Percentiles rank a stretch among this genome's conserved stretches.
These are phyloP conservation scores for Ganaspis sp. DNA, from an alignment of 1,140 invertebrate genomes.

Conservation along the genomic window DNA sequence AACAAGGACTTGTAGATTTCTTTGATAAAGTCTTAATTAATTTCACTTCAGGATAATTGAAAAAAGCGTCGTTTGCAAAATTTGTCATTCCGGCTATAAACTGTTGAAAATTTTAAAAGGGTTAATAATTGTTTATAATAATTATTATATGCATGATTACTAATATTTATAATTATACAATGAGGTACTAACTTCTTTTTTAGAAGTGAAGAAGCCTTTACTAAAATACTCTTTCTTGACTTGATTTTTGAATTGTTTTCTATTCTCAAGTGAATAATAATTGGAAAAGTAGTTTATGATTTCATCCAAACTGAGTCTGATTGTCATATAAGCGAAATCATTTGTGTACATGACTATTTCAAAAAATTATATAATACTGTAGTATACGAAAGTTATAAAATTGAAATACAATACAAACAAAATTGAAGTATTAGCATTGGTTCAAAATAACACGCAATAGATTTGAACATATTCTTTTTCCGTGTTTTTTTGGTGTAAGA, in stretches of 20 bases:
- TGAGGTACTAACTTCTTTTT: constrained; percentile 33
- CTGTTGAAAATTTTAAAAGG: constrained; percentile 31
- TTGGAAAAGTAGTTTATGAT: constrained; percentile 19
- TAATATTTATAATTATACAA: not conserved
- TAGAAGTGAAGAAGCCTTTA: constrained; percentile 31
- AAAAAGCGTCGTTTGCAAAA: constrained; percentile 37
- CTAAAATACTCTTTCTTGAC: constrained; percentile 43
- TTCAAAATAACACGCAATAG: too few species aligned
- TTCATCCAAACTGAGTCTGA: constrained; percentile 14
- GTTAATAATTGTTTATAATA: not conserved
- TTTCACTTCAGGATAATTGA: constrained; percentile 36
- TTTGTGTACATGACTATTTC: not conserved
- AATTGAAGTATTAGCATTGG: too few species aligned
- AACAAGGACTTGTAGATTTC: not conserved
- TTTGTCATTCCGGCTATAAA: constrained; percentile 32
- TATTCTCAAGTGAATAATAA: not conserved
- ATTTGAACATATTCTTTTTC: too few species aligned
- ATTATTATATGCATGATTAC: not conserved
- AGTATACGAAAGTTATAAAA: not conserved
- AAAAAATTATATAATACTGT: not conserved
- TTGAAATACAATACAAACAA: too few species aligned
- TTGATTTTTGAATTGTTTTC: not conserved
- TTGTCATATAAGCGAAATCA: not conserved
- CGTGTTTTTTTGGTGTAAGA: not conserved
- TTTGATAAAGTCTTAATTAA: not conserved